Evolutionary conservation across 1,140 invertebrate genomes (phyloP).

Genomic region (Drosophila cardini): DNA sequence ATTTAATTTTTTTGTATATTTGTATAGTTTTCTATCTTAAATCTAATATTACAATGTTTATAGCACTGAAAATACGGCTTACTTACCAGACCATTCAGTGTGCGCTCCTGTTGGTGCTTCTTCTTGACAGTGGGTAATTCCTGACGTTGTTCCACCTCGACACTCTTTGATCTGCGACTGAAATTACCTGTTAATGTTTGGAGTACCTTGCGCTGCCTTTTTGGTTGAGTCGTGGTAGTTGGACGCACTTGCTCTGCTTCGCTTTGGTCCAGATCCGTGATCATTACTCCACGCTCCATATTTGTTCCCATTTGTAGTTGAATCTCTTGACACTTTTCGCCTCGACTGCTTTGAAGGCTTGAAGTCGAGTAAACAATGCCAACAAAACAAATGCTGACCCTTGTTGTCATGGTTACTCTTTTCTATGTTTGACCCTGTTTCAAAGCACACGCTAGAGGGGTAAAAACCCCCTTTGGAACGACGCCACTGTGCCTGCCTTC

Average conservation of each 20-base stretch:
- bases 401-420: conserved; percentile 14
- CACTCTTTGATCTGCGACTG: conserved; percentile 70
- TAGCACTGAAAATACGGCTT: no score
- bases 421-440: conserved; percentile 28
- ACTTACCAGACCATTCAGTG: conserved; percentile 71
- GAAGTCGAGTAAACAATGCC: conserved; percentile 10
- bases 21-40: no score
- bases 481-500: conserved; percentile 43
- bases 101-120: conserved; percentile 48
- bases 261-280: conserved; percentile 76
- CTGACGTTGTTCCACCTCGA: conserved; percentile 56
- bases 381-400: neutral
- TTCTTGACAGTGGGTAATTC: conserved; percentile 33
- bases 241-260: conserved; percentile 43
- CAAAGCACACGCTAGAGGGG: neutral
- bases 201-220: conserved; percentile 63
- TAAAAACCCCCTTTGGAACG: conserved; percentile 20
- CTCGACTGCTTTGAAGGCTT: conserved; percentile 24
- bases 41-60: no score
- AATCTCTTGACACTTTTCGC: conserved; percentile 45
- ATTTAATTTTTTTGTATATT: no score
- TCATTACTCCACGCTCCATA: conserved; percentile 55
- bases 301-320: conserved; percentile 21
- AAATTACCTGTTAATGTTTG: conserved; percentile 80
- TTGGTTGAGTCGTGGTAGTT: conserved; percentile 31